Conservation (phyloP, 1,140 invertebrate genomes). For the Aricia agestis region DNA sequence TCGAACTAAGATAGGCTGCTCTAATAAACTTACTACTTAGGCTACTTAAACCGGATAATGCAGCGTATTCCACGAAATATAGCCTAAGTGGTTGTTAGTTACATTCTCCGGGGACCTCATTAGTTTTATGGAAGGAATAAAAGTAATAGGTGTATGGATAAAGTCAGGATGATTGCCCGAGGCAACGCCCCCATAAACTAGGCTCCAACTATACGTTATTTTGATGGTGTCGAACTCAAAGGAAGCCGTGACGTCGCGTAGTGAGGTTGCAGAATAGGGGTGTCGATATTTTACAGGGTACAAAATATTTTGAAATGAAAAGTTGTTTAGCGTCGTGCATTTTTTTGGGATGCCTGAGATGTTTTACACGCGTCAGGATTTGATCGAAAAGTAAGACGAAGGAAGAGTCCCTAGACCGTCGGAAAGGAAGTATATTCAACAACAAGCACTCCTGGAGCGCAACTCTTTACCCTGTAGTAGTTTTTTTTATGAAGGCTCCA, state of each 20-base stretch:
- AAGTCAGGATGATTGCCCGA: constrained; percentile 6
- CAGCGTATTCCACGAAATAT: neutral
- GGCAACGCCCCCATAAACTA: constrained; percentile 2
- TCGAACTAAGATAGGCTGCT: too few species aligned
- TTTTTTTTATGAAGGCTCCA: too few species aligned
- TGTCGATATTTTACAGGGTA: neutral
- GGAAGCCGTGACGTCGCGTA: neutral
- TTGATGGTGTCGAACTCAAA: constrained; percentile 14
- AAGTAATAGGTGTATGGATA: constrained; percentile 15
- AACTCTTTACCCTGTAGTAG: too few species aligned
- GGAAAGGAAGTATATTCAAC: too few species aligned
- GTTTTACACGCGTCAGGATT: too few species aligned
- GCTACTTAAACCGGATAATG: neutral
- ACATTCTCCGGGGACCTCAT: constrained; percentile 5
- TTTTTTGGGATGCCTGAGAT: too few species aligned
- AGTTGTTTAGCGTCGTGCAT: too few species aligned
- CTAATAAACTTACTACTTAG: neutral
- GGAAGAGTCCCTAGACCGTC: too few species aligned
- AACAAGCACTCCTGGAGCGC: too few species aligned
- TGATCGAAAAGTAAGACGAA: too few species aligned
- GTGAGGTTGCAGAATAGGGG: neutral
- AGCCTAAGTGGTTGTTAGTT: neutral
- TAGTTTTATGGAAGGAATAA: constrained; percentile 12
- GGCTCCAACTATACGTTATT: constrained; percentile 8
- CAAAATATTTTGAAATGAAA: too few species aligned